Percentiles rank a stretch among this genome's conserved stretches.
phyloP scores from a whole-genome alignment of 2,113 vertebrate species.

The Phodopus roborovskii region DNA sequence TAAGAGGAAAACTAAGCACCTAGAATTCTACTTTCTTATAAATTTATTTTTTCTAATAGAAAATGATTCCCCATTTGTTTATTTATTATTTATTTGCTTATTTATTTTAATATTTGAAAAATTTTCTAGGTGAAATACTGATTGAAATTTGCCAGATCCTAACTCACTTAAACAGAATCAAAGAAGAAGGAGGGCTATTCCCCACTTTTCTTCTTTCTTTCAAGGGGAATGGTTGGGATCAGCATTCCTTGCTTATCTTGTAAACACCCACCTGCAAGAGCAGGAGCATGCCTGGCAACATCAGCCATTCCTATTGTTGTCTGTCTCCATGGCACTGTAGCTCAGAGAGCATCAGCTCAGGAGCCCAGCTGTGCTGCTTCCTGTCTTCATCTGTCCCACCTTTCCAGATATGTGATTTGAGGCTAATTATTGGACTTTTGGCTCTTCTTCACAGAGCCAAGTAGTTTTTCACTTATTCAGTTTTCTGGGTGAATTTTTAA shows the following conservation, averaged over 20 bases:
- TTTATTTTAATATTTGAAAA: background rate
- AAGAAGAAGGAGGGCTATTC: background rate
- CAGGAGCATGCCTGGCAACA: background rate
- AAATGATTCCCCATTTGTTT: slow-evolving; percentile 14
- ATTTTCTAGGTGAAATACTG: background rate
- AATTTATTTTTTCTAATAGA: slow-evolving; percentile 47
- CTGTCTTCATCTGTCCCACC: background rate
- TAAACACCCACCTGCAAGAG: background rate
- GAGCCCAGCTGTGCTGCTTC: background rate
- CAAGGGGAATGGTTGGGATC: background rate
- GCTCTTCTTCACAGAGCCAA: slow-evolving; percentile 13
- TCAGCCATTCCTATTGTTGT: background rate
- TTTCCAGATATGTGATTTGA: background rate
- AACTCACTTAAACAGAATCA: slow-evolving; percentile 13
- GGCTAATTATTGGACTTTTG: background rate
- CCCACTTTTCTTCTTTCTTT: too few relatives aligned
- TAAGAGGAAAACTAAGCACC: background rate
- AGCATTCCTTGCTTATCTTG: background rate
- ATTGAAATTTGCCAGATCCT: background rate
- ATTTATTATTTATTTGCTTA: background rate
- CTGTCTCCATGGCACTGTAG: background rate
- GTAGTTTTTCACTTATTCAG: background rate
- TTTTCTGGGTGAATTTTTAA: background rate
- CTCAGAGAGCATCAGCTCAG: background rate
- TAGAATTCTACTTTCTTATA: slow-evolving; percentile 5